Conservation (phyloP, 2,113 vertebrate species). For the Ia io region DNA sequence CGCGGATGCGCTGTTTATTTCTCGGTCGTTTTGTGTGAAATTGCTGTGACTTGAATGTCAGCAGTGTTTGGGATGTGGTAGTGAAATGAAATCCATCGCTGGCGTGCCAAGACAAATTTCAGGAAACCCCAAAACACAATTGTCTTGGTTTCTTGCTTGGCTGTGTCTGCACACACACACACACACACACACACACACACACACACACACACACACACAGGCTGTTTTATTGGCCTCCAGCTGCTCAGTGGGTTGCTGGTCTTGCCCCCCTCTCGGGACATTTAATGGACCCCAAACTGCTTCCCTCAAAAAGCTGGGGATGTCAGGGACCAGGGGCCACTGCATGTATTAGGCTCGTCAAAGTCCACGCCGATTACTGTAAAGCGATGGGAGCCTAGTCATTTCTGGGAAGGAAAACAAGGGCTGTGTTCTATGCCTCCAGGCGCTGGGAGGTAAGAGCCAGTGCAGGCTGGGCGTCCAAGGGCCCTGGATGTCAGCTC, state of each 20-base stretch:
- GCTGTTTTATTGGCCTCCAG: not conserved
- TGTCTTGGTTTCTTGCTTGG: constrained; percentile 64
- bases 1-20: constrained; percentile 57
- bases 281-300: not conserved
- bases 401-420: not conserved
- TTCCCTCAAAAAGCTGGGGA: not conserved
- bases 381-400: not conserved
- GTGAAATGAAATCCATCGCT: constrained; percentile 58
- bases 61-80: constrained; percentile 60
- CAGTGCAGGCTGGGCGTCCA: not conserved
- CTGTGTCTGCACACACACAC: constrained; percentile 22
- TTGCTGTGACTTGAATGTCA: constrained; percentile 67
- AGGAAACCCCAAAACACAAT: constrained; percentile 66
- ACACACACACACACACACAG: not conserved
- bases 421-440: not conserved
- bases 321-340: constrained; percentile 19
- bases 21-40: constrained; percentile 66
- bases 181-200: not conserved
- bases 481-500: not conserved
- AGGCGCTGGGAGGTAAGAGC: not conserved
- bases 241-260: not conserved
- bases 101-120: constrained; percentile 71
- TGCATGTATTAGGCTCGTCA: not conserved
- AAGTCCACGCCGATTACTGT: not conserved
- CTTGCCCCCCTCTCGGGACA: not conserved